Conservation (phyloP, 2,888 invertebrate species). For the Dryobota labecula region DNA sequence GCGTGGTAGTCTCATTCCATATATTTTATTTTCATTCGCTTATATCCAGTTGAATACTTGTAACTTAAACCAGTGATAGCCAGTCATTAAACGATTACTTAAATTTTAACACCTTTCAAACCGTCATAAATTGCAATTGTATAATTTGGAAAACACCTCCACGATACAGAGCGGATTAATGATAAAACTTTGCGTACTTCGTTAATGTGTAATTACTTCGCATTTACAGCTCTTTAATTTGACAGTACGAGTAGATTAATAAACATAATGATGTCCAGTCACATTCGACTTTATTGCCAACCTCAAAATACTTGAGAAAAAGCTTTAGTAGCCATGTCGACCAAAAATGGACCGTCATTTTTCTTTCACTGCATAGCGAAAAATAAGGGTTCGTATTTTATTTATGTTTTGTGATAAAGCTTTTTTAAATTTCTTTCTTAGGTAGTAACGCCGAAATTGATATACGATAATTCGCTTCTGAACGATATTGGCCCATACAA, state of each 20-base stretch:
- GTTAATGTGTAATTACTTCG: slow-evolving; percentile 26
- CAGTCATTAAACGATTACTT: slow-evolving; percentile 49
- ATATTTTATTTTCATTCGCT: slow-evolving; percentile 27
- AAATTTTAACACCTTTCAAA: slow-evolving; percentile 58
- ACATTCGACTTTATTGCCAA: slow-evolving; percentile 31
- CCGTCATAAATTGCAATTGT: slow-evolving; percentile 56
- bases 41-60: slow-evolving; percentile 31
- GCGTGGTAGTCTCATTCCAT: slow-evolving; percentile 27
- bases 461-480: not conserved
- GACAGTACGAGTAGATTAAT: slow-evolving; percentile 8
- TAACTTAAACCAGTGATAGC: slow-evolving; percentile 40
- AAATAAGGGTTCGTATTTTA: not conserved
- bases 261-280: slow-evolving; percentile 26
- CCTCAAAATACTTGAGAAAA: slow-evolving; percentile 34
- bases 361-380: slow-evolving; percentile 10
- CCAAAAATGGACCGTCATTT: slow-evolving; percentile 16
- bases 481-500: not conserved
- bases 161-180: slow-evolving; percentile 30
- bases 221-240: slow-evolving; percentile 16
- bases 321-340: not conserved
- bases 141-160: slow-evolving; percentile 50
- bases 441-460: not conserved
- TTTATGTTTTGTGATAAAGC: slow-evolving; percentile 7
- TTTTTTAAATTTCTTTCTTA: slow-evolving; percentile 5
- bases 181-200: slow-evolving; percentile 34